phyloP scores from a whole-genome alignment of 2,888 invertebrate species.

The Drosophila acutilabella region DNA sequence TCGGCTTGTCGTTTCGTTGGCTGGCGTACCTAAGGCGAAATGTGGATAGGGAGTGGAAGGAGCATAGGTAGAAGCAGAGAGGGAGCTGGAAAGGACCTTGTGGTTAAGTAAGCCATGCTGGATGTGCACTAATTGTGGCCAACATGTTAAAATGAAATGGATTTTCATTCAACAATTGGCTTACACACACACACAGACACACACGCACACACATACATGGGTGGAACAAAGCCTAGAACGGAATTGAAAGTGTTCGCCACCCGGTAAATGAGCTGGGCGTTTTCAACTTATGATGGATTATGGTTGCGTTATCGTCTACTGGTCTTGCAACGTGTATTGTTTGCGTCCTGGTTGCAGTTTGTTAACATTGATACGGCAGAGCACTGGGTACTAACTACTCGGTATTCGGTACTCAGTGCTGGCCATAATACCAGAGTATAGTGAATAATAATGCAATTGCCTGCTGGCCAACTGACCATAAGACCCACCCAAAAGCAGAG shows the following conservation, averaged over 20 bases:
- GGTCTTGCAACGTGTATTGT: conserved; percentile 47
- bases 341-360: conserved; percentile 33
- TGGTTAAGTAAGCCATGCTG: conserved; percentile 59
- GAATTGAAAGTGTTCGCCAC: conserved; percentile 17
- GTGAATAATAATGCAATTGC: conserved; percentile 77
- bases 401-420: conserved; percentile 39
- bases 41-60: not conserved
- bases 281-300: conserved; percentile 81
- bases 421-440: conserved; percentile 55
- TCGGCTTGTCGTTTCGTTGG: not conserved
- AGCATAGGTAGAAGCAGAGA: too few relatives aligned
- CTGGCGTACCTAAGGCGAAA: conserved; percentile 25
- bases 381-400: not conserved
- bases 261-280: conserved; percentile 61
- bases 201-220: not conserved
- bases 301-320: conserved; percentile 56
- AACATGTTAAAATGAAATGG: conserved; percentile 84
- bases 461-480: conserved; percentile 28
- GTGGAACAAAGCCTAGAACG: conserved; percentile 41
- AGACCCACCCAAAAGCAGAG: conserved; percentile 3
- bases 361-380: conserved; percentile 39
- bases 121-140: conserved; percentile 83
- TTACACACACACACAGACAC: conserved; percentile 41
- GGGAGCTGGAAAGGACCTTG: conserved; percentile 6
- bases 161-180: conserved; percentile 83